phyloP scores from a whole-genome alignment of 2,797 vertebrate genomes.

The Onychomys torridus region DNA sequence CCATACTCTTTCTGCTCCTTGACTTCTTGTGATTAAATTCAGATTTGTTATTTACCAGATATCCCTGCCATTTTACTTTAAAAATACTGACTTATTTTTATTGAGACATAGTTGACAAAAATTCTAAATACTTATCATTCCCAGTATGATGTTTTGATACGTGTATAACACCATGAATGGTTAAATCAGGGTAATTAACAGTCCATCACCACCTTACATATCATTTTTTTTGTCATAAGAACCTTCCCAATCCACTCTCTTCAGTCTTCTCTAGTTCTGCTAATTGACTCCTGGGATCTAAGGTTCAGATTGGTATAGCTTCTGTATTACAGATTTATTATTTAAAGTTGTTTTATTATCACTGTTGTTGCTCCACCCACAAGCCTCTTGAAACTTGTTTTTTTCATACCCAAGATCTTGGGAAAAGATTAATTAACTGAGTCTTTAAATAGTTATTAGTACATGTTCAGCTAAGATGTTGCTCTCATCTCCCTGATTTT shows the following conservation, averaged over 20 bases:
- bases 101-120: neutral
- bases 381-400: neutral
- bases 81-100: neutral
- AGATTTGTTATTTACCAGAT: neutral
- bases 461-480: neutral
- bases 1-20: neutral
- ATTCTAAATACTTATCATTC: neutral
- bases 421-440: constrained; percentile 25
- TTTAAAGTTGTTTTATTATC: neutral
- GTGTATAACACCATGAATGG: neutral
- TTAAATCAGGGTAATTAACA: neutral
- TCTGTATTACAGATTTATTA: constrained; percentile 22
- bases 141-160: no score
- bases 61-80: neutral
- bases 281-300: neutral
- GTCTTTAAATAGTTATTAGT: constrained; percentile 40
- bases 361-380: neutral
- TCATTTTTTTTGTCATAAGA: neutral
- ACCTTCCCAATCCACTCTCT: neutral
- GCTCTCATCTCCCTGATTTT: neutral
- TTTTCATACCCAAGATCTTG: constrained; percentile 45
- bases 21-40: neutral
- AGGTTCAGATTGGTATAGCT: neutral
- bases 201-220: neutral
- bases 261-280: neutral